phyloP scores from a whole-genome alignment of 2,888 invertebrate species.

The Diloba caeruleocephala region DNA sequence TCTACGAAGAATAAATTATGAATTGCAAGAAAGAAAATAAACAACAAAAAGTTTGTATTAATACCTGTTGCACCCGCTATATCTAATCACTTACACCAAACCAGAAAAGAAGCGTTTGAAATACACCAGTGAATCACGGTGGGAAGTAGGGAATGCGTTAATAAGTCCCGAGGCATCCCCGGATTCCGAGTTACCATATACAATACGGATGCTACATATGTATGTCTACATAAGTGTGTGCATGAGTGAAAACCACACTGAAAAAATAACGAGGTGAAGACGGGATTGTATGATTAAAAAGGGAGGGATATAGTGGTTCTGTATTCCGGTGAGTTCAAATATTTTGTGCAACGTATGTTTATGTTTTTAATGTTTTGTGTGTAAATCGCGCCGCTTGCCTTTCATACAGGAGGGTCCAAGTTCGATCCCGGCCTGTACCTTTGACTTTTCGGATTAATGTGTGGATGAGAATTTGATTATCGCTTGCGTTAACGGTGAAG shows the following conservation, averaged over 20 bases:
- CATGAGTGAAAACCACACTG: slow-evolving; percentile 18
- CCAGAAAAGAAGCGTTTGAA: slow-evolving; percentile 74
- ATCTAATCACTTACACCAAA: slow-evolving; percentile 48
- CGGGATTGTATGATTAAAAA: slow-evolving; percentile 33
- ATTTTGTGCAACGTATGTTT: slow-evolving; percentile 24
- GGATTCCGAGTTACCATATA: slow-evolving; percentile 57
- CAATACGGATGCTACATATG: slow-evolving; percentile 29
- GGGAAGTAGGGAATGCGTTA: slow-evolving; percentile 81
- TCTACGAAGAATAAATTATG: too few species aligned
- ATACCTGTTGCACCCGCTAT: slow-evolving; percentile 23
- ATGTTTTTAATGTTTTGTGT: too few species aligned
- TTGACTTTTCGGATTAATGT: too few species aligned
- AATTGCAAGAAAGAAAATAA: too few species aligned
- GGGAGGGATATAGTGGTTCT: not conserved
- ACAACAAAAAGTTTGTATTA: too few species aligned
- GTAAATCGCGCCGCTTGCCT: too few species aligned
- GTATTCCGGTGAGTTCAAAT: not conserved
- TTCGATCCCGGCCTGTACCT: too few species aligned
- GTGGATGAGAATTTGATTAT: too few species aligned
- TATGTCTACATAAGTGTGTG: not conserved
- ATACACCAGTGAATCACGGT: slow-evolving; percentile 82
- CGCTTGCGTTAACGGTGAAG: too few species aligned
- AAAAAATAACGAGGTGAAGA: slow-evolving; percentile 30
- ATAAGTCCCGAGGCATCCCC: slow-evolving; percentile 76
- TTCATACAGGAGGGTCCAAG: too few species aligned